Evolutionary conservation across 1,140 invertebrate species (phyloP).

Genomic region (Microplitis demolitor): DNA sequence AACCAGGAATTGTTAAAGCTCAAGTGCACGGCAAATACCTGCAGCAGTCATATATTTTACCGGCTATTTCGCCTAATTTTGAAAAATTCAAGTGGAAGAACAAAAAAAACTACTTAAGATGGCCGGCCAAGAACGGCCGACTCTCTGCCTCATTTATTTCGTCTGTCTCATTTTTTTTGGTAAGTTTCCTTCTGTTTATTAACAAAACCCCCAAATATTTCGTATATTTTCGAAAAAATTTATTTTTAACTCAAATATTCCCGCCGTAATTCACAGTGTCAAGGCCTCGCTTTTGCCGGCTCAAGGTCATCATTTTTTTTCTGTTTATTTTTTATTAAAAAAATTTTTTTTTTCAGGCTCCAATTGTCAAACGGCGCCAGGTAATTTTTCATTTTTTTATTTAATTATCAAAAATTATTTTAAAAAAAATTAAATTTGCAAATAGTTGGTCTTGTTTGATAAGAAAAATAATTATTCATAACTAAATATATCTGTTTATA

Average conservation of each 20-base stretch:
- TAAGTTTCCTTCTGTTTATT: not conserved
- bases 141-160: not conserved
- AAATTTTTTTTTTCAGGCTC: slow-evolving; percentile 46
- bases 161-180: not conserved
- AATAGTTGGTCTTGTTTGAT: no score
- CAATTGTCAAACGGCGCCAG: slow-evolving; percentile 58
- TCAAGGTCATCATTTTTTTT: not conserved
- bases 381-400: slow-evolving; percentile 34
- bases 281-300: slow-evolving; percentile 11
- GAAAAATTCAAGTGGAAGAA: no score
- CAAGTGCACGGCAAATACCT: no score
- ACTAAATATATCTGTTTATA: no score
- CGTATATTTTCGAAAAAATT: no score
- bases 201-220: no score
- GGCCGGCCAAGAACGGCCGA: not conserved
- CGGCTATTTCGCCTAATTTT: no score
- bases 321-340: slow-evolving; percentile 22
- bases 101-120: not conserved
- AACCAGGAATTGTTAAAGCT: no score
- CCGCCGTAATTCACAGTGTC: no score
- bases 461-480: no score
- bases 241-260: no score
- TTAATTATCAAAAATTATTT: not conserved
- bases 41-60: no score
- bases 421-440: not conserved